Conservation (phyloP, 2,797 vertebrate species). For the Cyprinella venusta region DNA sequence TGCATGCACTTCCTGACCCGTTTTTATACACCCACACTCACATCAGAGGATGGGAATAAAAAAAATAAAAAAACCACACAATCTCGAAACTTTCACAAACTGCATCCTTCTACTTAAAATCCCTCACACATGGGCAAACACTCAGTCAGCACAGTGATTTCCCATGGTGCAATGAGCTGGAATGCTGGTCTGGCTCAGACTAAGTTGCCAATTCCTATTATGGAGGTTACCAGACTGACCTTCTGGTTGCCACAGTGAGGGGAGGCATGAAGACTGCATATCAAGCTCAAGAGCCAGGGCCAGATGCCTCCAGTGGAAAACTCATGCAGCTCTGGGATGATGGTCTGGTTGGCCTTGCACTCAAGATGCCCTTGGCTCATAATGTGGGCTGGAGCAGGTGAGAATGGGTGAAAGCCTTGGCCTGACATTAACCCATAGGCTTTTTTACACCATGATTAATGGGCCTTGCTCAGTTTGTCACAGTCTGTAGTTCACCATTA, state of each 20-base stretch:
- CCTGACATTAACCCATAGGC: conserved; percentile 27
- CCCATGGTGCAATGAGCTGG: conserved; percentile 27
- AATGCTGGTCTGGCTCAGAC: conserved; percentile 23
- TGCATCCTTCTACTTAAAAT: conserved; percentile 26
- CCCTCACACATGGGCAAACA: not conserved
- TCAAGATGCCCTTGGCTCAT: conserved; percentile 27
- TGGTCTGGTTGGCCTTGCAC: conserved; percentile 35
- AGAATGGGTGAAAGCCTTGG: not conserved
- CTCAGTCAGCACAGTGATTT: conserved; percentile 39
- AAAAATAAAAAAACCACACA: conserved; percentile 12
- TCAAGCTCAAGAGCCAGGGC: conserved; percentile 30
- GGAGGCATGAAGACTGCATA: conserved; percentile 9
- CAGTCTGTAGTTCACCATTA: conserved; percentile 23
- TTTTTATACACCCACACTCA: conserved; percentile 34
- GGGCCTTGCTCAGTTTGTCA: conserved; percentile 6
- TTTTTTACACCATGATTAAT: conserved; percentile 23
- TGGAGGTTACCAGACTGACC: conserved; percentile 44
- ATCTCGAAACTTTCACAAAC: not conserved
- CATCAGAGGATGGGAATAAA: conserved; percentile 18
- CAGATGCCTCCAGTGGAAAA: conserved; percentile 29
- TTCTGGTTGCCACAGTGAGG: conserved; percentile 27
- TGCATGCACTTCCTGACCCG: conserved; percentile 4
- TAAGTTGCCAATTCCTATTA: conserved; percentile 40
- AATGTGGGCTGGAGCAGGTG: conserved; percentile 24
- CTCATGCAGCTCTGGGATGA: not conserved